Conservation (phyloP, 2,888 invertebrate species). For the Eupeodes luniger region DNA sequence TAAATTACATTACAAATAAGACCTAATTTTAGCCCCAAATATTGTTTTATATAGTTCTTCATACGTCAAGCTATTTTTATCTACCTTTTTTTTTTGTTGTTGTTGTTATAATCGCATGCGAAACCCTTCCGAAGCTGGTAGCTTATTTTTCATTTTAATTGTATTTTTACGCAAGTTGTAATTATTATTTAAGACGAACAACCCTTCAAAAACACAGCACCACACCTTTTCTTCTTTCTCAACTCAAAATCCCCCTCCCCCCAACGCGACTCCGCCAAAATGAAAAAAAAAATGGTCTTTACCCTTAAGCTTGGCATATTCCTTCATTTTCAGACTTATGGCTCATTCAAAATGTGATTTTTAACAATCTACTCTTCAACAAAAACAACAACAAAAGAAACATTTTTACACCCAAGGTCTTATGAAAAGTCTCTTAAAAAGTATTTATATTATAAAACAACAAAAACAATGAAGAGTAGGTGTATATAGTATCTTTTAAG, state of each 20-base stretch:
- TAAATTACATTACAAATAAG: conserved; percentile 48
- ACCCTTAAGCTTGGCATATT: conserved; percentile 59
- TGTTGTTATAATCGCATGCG: not conserved
- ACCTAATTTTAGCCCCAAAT: conserved; percentile 16
- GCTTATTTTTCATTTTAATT: conserved; percentile 71
- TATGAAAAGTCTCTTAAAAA: conserved; percentile 73
- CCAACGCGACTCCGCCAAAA: not conserved
- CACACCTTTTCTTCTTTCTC: conserved; percentile 41
- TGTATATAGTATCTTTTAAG: conserved; percentile 58
- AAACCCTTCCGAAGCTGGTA: conserved; percentile 23
- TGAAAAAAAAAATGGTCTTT: conserved; percentile 38
- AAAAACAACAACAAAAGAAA: not conserved
- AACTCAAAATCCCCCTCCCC: too few species aligned
- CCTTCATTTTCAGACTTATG: conserved; percentile 48
- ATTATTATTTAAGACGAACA: conserved; percentile 69
- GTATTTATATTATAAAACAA: conserved; percentile 49
- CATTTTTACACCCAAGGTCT: conserved; percentile 39
- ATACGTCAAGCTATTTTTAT: conserved; percentile 30
- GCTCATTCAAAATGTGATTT: conserved; percentile 35
- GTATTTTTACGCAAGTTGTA: conserved; percentile 66
- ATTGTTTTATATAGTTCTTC: conserved; percentile 36
- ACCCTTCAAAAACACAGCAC: conserved; percentile 53
- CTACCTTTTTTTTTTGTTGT: not conserved
- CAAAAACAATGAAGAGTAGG: conserved; percentile 31
- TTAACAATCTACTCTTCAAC: conserved; percentile 1